Percentiles rank a stretch among this genome's conserved stretches.
Evolutionary conservation across 2,113 vertebrate genomes (phyloP).

Genomic region (Nansenia antarctica): DNA sequence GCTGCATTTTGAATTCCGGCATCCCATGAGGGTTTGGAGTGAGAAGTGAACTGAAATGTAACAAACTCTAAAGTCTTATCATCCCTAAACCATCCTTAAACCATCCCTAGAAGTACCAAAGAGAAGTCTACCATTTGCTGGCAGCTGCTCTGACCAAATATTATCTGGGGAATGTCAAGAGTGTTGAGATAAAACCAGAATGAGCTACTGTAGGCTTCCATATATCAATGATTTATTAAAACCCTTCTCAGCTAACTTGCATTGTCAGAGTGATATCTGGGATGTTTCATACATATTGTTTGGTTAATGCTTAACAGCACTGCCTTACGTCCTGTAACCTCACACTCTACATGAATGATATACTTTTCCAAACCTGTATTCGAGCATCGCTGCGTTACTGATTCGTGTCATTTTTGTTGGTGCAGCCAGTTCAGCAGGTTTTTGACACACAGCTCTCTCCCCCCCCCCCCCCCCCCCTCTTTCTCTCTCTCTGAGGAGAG

Average conservation of each 20-base stretch:
- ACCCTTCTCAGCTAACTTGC: neutral
- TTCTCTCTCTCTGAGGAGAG: slow-evolving; percentile 26
- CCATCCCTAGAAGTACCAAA: neutral
- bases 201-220: neutral
- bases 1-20: slow-evolving; percentile 42
- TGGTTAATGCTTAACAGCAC: neutral
- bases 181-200: neutral
- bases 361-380: no score
- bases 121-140: neutral
- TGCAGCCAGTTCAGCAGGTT: slow-evolving; percentile 20
- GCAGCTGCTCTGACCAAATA: neutral
- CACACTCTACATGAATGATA: no score
- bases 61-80: slow-evolving; percentile 26
- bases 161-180: slow-evolving; percentile 5
- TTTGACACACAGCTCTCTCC: neutral
- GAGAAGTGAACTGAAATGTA: slow-evolving; percentile 38
- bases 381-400: no score
- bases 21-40: slow-evolving; percentile 27
- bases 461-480: neutral
- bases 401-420: neutral
- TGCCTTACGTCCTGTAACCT: no score
- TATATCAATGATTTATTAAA: neutral
- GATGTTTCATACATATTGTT: neutral
- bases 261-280: neutral
- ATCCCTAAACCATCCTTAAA: neutral